These are phyloP conservation scores for Biston betularia DNA, from an alignment of 2,888 invertebrate genomes.

Conservation along the genomic window DNA sequence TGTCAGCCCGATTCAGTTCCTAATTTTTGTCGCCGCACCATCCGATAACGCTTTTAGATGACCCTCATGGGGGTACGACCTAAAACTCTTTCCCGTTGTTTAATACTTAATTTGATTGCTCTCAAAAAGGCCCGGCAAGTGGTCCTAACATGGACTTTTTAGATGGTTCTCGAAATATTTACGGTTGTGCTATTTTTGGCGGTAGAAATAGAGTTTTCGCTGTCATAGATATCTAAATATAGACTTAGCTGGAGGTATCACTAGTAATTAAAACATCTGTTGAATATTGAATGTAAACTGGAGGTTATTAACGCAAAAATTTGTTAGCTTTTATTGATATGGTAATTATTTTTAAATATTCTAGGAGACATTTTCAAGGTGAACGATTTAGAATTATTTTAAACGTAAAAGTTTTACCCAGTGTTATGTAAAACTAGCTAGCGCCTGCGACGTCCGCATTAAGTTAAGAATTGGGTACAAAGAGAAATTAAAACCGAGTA, in stretches of 20 bases:
- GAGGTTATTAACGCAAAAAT: slow-evolving; percentile 10
- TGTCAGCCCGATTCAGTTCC: slow-evolving; percentile 15
- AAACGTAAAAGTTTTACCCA: too few relatives aligned
- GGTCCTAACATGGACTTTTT: slow-evolving; percentile 29
- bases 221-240: neutral
- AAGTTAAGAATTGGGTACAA: too few relatives aligned
- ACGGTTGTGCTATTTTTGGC: slow-evolving; percentile 11
- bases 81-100: slow-evolving; percentile 48
- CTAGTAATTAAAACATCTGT: slow-evolving; percentile 14
- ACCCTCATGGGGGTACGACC: slow-evolving; percentile 49
- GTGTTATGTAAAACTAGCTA: too few relatives aligned
- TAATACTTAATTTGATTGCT: slow-evolving; percentile 56
- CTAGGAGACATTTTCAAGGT: neutral
- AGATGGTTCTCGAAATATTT: slow-evolving; percentile 19
- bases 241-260: slow-evolving; percentile 12
- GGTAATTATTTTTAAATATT: neutral
- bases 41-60: slow-evolving; percentile 51
- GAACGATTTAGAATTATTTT: too few relatives aligned
- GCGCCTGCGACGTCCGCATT: too few relatives aligned
- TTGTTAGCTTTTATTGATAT: neutral
- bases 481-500: too few relatives aligned
- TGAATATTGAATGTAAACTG: neutral
- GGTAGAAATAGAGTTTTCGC: slow-evolving; percentile 5
- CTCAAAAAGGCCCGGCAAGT: slow-evolving; percentile 43
- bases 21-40: slow-evolving; percentile 32